A percentile compares a stretch with the other conserved stretches of the same genome.
Evolutionary conservation across 2,113 vertebrate species (phyloP).

Genomic region (Seriola aureovittata): DNA sequence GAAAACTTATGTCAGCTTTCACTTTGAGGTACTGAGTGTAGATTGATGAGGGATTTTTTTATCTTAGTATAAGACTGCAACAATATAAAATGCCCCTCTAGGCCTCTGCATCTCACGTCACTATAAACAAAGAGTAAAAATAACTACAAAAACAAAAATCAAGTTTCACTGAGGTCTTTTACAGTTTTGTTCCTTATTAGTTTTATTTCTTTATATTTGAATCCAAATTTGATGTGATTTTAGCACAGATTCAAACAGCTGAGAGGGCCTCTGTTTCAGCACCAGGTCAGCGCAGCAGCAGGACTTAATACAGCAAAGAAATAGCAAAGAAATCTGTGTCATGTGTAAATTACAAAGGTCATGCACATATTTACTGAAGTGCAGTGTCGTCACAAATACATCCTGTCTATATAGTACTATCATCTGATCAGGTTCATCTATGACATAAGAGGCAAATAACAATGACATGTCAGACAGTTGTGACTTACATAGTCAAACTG

Average conservation of each 20-base stretch:
- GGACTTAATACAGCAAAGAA: background rate
- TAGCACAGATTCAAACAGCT: background rate
- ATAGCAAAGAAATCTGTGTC: background rate
- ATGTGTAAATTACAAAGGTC: slow-evolving; percentile 9
- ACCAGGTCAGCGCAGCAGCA: background rate
- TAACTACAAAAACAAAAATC: too few relatives aligned
- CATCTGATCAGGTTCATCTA: background rate
- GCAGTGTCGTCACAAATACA: background rate
- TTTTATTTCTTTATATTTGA: background rate
- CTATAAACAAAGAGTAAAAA: too few relatives aligned
- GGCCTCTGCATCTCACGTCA: too few relatives aligned
- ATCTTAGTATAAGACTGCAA: too few relatives aligned
- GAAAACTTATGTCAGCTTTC: too few relatives aligned
- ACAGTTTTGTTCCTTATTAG: background rate
- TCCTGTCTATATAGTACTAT: background rate
- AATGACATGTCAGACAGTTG: background rate
- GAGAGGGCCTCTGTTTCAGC: background rate
- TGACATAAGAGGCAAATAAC: background rate
- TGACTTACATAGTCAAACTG: slow-evolving; percentile 8
- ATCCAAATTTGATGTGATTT: background rate
- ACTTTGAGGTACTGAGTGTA: too few relatives aligned
- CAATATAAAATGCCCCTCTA: too few relatives aligned
- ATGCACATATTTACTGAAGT: slow-evolving; percentile 16
- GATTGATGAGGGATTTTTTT: too few relatives aligned
- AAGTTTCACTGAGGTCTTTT: background rate